These are phyloP conservation scores for Platynereis dumerilii DNA, from an alignment of 2,888 invertebrate genomes.

Conservation along the genomic window DNA sequence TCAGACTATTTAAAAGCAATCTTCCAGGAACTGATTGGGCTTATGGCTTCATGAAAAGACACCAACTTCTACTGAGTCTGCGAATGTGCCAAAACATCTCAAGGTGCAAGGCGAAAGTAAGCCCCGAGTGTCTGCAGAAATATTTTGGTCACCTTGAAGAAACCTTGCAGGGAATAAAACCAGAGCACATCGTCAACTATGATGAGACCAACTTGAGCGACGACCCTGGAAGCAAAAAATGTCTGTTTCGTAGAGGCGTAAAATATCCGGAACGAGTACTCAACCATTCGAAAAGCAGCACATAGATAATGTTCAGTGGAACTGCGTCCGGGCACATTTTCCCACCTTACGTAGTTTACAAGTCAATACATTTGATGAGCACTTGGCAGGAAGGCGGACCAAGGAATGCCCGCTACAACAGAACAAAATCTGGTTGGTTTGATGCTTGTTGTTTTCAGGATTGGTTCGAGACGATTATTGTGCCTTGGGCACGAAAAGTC, in stretches of 20 bases:
- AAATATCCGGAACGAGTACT: conserved; percentile 55
- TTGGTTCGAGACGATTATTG: conserved; percentile 46
- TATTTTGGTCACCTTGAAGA: neutral
- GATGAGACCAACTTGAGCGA: conserved; percentile 3
- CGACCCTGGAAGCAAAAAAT: conserved; percentile 3
- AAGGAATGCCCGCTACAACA: conserved; percentile 54
- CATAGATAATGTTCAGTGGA: neutral
- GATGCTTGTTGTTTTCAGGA: conserved; percentile 46
- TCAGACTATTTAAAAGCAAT: neutral
- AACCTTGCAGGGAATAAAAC: neutral
- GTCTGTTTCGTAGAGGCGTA: conserved; percentile 33
- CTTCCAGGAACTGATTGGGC: neutral
- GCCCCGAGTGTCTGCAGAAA: neutral
- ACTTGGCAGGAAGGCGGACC: conserved; percentile 63
- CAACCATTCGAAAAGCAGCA: conserved; percentile 52
- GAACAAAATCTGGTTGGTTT: conserved; percentile 57
- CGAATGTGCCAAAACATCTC: conserved; percentile 1
- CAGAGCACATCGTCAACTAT: conserved; percentile 4
- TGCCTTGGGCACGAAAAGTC: conserved; percentile 33
- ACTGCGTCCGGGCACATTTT: neutral
- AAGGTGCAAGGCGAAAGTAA: neutral
- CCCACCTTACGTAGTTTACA: conserved; percentile 4
- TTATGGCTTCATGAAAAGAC: neutral
- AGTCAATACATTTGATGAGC: conserved; percentile 53
- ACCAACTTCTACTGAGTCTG: neutral